phyloP scores from a whole-genome alignment of 2,797 vertebrate species.

The Sebastes flavidus region DNA sequence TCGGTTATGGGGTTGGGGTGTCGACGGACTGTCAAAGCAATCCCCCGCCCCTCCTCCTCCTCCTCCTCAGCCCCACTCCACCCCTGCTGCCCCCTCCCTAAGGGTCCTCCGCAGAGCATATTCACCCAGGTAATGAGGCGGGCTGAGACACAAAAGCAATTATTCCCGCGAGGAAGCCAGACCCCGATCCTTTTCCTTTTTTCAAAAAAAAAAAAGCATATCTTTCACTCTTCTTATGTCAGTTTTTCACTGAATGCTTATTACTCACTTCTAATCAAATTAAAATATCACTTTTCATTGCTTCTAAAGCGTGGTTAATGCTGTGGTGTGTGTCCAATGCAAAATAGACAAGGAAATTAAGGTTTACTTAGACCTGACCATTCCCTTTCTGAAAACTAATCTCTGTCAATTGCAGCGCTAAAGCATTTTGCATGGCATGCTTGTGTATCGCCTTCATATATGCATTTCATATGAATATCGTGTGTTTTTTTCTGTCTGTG shows the following conservation, averaged over 20 bases:
- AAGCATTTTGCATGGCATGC: conserved; percentile 16
- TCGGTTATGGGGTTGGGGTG: conserved; percentile 98
- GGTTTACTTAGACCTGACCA: background rate
- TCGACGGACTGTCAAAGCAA: conserved; percentile 94
- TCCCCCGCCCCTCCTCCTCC: conserved; percentile 89
- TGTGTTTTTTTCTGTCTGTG: conserved; percentile 9
- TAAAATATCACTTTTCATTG: background rate
- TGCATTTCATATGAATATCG: too few relatives aligned
- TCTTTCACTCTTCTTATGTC: background rate
- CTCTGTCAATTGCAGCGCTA: background rate
- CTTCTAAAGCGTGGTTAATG: background rate
- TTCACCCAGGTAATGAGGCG: conserved; percentile 95
- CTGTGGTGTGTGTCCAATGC: background rate
- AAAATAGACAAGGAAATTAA: background rate
- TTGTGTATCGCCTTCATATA: background rate
- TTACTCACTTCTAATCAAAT: background rate
- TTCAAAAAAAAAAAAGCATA: background rate
- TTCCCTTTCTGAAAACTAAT: background rate
- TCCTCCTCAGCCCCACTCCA: conserved; percentile 90
- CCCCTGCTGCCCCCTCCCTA: conserved; percentile 92
- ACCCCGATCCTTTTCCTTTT: background rate
- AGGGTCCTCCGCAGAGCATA: conserved; percentile 95
- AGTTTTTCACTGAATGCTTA: background rate
- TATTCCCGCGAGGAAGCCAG: background rate
- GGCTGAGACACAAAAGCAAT: conserved; percentile 54